A percentile compares a stretch with the other conserved stretches of the same genome.
These are phyloP conservation scores for Neomorphus geoffroyi DNA, from an alignment of 2,797 vertebrate genomes.

Conservation along the genomic window DNA sequence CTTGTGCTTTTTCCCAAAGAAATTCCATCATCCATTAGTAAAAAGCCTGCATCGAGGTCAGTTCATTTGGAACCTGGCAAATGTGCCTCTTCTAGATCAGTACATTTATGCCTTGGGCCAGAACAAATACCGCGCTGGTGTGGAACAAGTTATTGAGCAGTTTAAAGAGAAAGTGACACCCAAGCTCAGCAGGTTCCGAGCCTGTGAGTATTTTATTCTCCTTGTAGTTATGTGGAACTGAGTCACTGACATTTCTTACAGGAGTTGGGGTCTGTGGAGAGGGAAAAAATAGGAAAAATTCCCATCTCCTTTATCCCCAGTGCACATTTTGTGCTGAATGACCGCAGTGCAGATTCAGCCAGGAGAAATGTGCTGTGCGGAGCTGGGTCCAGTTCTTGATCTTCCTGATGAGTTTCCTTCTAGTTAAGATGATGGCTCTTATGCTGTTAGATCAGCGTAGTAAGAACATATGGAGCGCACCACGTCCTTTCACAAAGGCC, in stretches of 20 bases:
- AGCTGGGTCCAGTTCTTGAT: not conserved
- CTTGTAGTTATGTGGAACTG: not conserved
- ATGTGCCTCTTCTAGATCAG: conserved; percentile 78
- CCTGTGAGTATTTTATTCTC: conserved; percentile 82
- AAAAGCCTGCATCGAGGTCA: conserved; percentile 77
- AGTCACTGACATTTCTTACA: not conserved
- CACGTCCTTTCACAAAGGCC: not conserved
- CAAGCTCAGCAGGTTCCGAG: conserved; percentile 79
- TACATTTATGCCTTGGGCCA: conserved; percentile 81
- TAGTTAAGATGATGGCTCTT: not conserved
- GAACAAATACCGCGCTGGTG: conserved; percentile 71
- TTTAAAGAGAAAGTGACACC: conserved; percentile 80
- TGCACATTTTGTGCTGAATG: not conserved
- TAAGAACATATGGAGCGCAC: not conserved
- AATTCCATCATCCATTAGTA: conserved; percentile 85
- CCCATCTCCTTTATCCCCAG: not conserved
- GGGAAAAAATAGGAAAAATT: not conserved
- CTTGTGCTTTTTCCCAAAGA: conserved; percentile 43
- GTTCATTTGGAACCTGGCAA: conserved; percentile 89
- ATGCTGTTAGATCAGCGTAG: not conserved
- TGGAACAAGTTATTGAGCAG: conserved; percentile 81
- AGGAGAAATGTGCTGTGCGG: not conserved
- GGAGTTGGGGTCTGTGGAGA: not conserved
- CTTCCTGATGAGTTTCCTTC: not conserved
- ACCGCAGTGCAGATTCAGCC: not conserved